Evolutionary conservation across 1,140 invertebrate species (phyloP), one percentile per base, ranked within the genome.

Genomic region (Stratiolaelaps scimitus): DNA sequence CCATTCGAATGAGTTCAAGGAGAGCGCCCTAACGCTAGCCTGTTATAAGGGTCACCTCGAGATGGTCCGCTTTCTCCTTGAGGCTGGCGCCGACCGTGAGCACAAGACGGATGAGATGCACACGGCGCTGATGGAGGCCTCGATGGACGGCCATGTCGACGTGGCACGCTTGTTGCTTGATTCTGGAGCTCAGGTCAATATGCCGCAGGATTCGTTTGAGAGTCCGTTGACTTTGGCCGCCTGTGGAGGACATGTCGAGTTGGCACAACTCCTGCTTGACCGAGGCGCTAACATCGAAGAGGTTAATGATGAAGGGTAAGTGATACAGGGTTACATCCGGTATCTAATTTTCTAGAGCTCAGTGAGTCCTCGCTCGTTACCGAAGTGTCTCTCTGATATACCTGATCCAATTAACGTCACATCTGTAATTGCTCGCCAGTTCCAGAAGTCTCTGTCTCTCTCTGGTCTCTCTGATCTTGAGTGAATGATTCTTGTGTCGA

Each of bases 71-170:
- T 93, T 92, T 75, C 80, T 98, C 67, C 76, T 98, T 64, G 89
- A 91, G 71, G 87, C 89, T 70, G 92, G 92, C 69, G 91, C 93
- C 26, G 89, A 94, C 76, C 85, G 93, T 78, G 92, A 97, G 78
- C 90, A 97, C 80, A 94, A 95, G 80, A 95, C 93, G 0, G 93
- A 98, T 77, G 95, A 98, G 79, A 96, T 98, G 92, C 94, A 98
- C 77, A 98, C 94, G 1, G 94, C 95, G 28, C 78, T 99, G 1
- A 98, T 98, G 93, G 95, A 99, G 78, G 94, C 95, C 26, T 95
- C 92, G 34, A 98, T 98, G 94, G 95, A 98, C 79, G 95, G 95
- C 1, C 94, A 99, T 76, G 85, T 98, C 0, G 92, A 98, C 77
- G 93, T 98, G 28, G 92, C 92, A 1, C 77, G 90, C 40, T 79